A percentile compares a stretch with the other conserved stretches of the same genome.
Evolutionary conservation across 92 coral and sea anemone genomes (phyloP).

Genomic region (Bergia puertoricense): DNA sequence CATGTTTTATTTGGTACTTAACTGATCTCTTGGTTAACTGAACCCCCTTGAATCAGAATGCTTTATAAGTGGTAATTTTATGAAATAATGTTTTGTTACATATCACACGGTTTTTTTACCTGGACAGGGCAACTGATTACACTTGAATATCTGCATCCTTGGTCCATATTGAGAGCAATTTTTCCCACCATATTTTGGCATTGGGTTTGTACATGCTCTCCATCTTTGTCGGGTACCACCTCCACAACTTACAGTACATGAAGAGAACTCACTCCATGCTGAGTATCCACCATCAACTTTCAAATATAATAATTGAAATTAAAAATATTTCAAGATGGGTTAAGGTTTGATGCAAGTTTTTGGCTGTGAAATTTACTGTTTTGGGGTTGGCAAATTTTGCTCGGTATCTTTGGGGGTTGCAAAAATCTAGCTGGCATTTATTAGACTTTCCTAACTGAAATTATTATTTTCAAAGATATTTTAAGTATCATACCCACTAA

Average conservation of each 20-base stretch:
- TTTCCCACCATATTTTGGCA: constrained; percentile 57
- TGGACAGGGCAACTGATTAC: constrained; percentile 62
- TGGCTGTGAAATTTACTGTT: too few relatives aligned
- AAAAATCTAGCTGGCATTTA: too few relatives aligned
- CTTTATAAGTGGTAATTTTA: too few relatives aligned
- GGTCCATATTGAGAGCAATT: constrained; percentile 58
- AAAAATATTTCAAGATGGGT: not conserved
- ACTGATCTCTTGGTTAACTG: too few relatives aligned
- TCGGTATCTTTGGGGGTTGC: too few relatives aligned
- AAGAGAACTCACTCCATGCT: constrained; percentile 60
- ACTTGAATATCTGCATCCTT: constrained; percentile 44
- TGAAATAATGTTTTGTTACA: too few relatives aligned
- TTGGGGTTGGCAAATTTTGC: too few relatives aligned
- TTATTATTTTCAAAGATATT: too few relatives aligned
- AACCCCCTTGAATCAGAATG: too few relatives aligned
- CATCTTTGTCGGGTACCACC: constrained; percentile 60
- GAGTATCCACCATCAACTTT: constrained; percentile 72
- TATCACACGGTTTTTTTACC: constrained; percentile 33
- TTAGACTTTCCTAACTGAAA: too few relatives aligned
- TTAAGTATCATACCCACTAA: too few relatives aligned
- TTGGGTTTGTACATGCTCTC: constrained; percentile 66
- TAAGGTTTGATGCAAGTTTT: not conserved
- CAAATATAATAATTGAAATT: not conserved
- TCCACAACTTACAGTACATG: constrained; percentile 68
- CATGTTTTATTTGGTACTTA: too few relatives aligned